Percentiles rank a stretch among this genome's conserved stretches.
These are phyloP conservation scores for Ectropis crepuscularia DNA, from an alignment of 2,888 invertebrate species.

Conservation along the genomic window DNA sequence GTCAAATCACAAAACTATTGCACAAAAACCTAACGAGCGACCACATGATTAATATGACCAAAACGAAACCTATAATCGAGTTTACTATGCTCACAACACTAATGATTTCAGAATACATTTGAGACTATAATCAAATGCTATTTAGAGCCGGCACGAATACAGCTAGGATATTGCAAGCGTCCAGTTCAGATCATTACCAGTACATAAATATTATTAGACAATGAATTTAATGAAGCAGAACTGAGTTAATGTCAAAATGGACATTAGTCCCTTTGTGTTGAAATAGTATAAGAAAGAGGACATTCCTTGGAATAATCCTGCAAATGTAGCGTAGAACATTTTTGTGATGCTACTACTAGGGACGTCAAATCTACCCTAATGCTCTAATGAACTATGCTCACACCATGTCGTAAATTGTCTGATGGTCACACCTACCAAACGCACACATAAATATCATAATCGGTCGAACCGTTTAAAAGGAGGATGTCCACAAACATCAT, in stretches of 20 bases:
- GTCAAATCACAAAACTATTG: slow-evolving; percentile 10
- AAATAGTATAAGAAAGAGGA: slow-evolving; percentile 23
- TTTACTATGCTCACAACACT: slow-evolving; percentile 18
- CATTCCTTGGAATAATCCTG: no score
- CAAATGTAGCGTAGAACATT: no score
- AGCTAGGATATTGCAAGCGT: slow-evolving; percentile 17
- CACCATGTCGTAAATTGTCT: no score
- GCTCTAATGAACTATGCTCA: no score
- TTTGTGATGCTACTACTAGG: no score
- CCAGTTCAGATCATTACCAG: slow-evolving; percentile 23
- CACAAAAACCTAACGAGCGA: slow-evolving; percentile 23
- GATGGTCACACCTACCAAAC: no score
- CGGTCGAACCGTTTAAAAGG: no score
- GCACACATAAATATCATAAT: no score
- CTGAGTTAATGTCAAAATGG: slow-evolving; percentile 27
- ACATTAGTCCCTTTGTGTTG: slow-evolving; percentile 35
- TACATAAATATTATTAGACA: slow-evolving; percentile 39
- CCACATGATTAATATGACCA: slow-evolving; percentile 25
- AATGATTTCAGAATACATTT: slow-evolving; percentile 27
- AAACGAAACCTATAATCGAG: slow-evolving; percentile 23
- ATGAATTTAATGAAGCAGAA: slow-evolving; percentile 41
- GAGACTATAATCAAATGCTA: slow-evolving; percentile 33
- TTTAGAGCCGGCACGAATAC: slow-evolving; percentile 31
- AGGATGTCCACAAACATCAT: no score
- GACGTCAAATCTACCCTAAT: no score